phyloP scores from a whole-genome alignment of 2,888 invertebrate genomes.

The Salpingus planirostris region DNA sequence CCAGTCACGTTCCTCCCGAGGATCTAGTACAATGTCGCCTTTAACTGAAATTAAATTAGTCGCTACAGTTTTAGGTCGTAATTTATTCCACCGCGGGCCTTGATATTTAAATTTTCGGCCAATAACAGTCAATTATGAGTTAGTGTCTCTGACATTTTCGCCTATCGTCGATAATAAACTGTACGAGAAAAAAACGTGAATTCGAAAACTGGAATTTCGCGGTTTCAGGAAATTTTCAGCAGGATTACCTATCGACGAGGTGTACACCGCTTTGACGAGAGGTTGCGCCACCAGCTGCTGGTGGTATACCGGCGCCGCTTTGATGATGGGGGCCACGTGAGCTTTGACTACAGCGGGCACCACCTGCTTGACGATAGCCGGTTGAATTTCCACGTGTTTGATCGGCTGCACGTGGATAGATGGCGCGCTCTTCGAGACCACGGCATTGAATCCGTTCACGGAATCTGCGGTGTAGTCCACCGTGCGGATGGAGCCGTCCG shows the following conservation, averaged over 20 bases:
- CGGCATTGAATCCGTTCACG: constrained; percentile 44
- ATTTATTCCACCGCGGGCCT: too few relatives aligned
- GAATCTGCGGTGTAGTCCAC: constrained; percentile 50
- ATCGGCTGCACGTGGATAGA: constrained; percentile 39
- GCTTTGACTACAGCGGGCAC: constrained; percentile 28
- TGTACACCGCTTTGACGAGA: constrained; percentile 19
- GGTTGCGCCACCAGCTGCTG: constrained; percentile 40
- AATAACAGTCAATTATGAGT: too few relatives aligned
- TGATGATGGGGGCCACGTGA: constrained; percentile 18
- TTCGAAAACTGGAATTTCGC: too few relatives aligned
- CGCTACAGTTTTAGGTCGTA: too few relatives aligned
- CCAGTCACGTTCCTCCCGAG: too few relatives aligned
- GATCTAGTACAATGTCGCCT: too few relatives aligned
- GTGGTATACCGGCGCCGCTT: constrained; percentile 26
- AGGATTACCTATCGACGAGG: constrained; percentile 25
- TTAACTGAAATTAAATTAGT: too few relatives aligned
- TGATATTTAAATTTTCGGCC: too few relatives aligned
- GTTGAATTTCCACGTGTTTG: constrained; percentile 17
- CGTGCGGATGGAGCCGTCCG: constrained; percentile 41
- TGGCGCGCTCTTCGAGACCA: constrained; percentile 37
- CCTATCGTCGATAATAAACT: too few relatives aligned
- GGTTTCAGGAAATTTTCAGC: too few relatives aligned
- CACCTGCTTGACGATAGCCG: constrained; percentile 27
- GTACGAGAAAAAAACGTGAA: too few relatives aligned
- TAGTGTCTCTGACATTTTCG: too few relatives aligned